Percentiles rank a stretch among this genome's conserved stretches.
These are phyloP conservation scores for Psittacula echo DNA, from an alignment of 2,797 vertebrate species.

Conservation along the genomic window DNA sequence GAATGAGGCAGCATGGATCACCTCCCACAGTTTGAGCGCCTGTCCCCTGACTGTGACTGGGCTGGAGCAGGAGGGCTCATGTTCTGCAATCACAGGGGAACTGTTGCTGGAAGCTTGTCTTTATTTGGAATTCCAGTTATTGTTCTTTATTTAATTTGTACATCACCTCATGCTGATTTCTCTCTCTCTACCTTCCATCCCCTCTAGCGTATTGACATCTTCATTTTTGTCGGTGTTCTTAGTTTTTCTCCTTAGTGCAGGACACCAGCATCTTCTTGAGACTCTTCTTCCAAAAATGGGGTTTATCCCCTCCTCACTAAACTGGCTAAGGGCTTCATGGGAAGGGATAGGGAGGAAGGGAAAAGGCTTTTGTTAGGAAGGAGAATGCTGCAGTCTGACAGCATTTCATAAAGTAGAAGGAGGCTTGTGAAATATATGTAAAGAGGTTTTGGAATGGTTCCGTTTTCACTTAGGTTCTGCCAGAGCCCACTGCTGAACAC, in stretches of 20 bases:
- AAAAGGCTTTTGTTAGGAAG: not conserved
- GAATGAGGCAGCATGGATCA: not conserved
- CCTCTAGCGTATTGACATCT: not conserved
- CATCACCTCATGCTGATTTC: not conserved
- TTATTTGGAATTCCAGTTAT: not conserved
- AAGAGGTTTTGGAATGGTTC: not conserved
- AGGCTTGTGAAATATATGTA: not conserved
- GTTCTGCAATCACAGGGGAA: not conserved
- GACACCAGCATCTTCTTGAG: not conserved
- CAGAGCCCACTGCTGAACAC: fast-evolving
- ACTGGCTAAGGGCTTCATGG: not conserved
- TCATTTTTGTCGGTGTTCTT: not conserved
- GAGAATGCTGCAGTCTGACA: not conserved
- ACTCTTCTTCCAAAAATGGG: not conserved
- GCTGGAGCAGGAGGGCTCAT: not conserved
- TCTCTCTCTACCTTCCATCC: not conserved
- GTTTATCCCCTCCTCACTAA: not conserved
- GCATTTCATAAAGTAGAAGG: not conserved
- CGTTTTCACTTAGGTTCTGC: not conserved
- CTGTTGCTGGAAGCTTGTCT: not conserved
- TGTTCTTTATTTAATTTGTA: not conserved
- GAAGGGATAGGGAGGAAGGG: not conserved
- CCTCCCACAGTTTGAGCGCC: not conserved
- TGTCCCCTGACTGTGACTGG: not conserved
- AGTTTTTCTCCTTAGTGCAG: not conserved